Percentiles rank a stretch among this genome's conserved stretches.
Conservation (phyloP, 2,888 invertebrate genomes). For the Alloplasta piceator region DNA sequence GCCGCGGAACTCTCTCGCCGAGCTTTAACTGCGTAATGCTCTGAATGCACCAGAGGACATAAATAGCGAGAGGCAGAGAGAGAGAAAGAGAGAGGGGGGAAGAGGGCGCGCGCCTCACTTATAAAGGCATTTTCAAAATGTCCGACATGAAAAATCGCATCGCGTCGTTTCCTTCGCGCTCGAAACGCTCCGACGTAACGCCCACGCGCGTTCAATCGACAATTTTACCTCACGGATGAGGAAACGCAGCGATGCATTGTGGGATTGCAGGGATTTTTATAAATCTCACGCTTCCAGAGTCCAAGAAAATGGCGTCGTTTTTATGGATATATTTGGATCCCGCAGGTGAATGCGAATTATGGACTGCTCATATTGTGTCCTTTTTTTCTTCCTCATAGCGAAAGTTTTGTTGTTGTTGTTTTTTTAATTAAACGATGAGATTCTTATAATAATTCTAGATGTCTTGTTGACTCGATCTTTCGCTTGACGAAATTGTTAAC, state of each 20-base stretch:
- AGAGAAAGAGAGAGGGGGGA: constrained; percentile 18
- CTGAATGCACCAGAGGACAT: constrained; percentile 9
- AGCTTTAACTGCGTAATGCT: constrained; percentile 48
- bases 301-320: constrained; percentile 13
- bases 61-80: constrained; percentile 1
- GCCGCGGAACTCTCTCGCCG: constrained; percentile 41
- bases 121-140: constrained; percentile 44
- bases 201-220: constrained; percentile 47
- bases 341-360: no score
- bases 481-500: no score
- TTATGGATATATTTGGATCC: no score
- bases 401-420: no score
- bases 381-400: no score
- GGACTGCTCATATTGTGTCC: no score
- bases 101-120: constrained; percentile 24
- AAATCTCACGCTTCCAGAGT: neutral
- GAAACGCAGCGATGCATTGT: neutral
- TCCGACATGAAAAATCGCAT: constrained; percentile 40
- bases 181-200: constrained; percentile 45
- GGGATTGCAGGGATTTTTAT: neutral
- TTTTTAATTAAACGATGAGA: no score
- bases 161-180: constrained; percentile 49
- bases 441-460: no score
- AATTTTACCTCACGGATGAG: neutral
- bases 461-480: no score